Percentiles rank a stretch among this genome's conserved stretches.
Evolutionary conservation across 2,113 vertebrate species (phyloP).

Genomic region (Camelus bactrianus): DNA sequence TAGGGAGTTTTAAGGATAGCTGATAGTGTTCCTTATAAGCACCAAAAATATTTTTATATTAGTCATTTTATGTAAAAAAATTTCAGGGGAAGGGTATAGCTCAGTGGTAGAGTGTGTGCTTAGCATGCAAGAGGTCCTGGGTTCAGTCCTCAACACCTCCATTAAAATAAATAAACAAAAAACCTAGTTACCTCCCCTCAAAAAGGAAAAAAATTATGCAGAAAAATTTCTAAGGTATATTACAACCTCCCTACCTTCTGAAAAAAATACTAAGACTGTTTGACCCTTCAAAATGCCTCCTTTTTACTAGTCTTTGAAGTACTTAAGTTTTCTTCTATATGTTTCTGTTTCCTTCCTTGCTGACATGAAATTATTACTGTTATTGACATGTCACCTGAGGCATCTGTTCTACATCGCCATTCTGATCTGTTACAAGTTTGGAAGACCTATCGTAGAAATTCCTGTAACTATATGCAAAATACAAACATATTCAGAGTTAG

Average conservation of each 20-base stretch:
- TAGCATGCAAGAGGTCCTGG: too few species aligned
- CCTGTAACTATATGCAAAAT: not conserved
- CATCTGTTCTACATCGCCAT: not conserved
- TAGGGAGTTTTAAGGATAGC: not conserved
- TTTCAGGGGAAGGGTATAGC: not conserved
- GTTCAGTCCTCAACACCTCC: too few species aligned
- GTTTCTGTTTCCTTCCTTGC: not conserved
- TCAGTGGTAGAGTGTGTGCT: too few species aligned
- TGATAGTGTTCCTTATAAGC: not conserved
- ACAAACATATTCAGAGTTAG: not conserved
- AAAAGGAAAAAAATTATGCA: too few species aligned
- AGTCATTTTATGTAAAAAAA: not conserved
- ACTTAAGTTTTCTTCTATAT: not conserved
- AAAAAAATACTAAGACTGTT: not conserved
- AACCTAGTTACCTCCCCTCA: too few species aligned
- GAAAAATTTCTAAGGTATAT: not conserved
- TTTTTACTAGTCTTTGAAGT: not conserved
- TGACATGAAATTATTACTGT: not conserved
- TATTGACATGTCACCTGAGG: too few species aligned
- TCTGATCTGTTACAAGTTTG: not conserved
- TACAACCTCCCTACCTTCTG: not conserved
- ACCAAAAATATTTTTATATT: not conserved
- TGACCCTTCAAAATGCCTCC: not conserved
- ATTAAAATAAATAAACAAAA: too few species aligned
- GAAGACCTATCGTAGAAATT: not conserved